Evolutionary conservation across 2,113 vertebrate species (phyloP).

Genomic region (Brachypodius melanocephalos): DNA sequence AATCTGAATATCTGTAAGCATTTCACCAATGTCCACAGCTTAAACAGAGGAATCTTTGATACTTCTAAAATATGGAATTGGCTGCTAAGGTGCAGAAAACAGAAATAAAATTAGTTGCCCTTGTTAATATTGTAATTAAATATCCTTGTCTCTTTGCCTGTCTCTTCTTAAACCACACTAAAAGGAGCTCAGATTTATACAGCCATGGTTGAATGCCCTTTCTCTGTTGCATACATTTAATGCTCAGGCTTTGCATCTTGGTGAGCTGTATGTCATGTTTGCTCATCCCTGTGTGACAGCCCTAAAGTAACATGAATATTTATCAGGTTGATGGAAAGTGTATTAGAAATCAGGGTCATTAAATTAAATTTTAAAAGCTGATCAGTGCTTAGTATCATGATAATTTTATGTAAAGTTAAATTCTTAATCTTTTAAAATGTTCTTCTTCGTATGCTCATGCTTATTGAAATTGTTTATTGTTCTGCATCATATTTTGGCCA

Average conservation of each 20-base stretch:
- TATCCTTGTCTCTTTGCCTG: constrained; percentile 43
- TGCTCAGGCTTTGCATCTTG: background rate
- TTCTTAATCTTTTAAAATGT: background rate
- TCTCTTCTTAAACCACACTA: constrained; percentile 17
- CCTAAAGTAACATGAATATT: constrained; percentile 12
- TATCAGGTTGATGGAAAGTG: background rate
- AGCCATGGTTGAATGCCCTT: constrained; percentile 15
- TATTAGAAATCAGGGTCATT: background rate
- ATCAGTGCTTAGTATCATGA: background rate
- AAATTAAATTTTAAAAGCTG: background rate
- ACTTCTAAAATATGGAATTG: background rate
- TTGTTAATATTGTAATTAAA: constrained; percentile 24
- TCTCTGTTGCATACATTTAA: background rate
- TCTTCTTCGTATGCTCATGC: background rate
- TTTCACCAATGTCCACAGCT: constrained; percentile 27
- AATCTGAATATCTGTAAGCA: constrained; percentile 44
- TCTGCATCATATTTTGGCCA: background rate
- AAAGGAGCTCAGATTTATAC: constrained; percentile 8
- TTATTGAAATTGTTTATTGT: background rate
- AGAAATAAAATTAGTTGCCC: constrained; percentile 15
- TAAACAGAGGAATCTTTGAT: background rate
- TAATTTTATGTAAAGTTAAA: background rate
- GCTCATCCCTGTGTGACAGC: background rate
- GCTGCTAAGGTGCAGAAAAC: constrained; percentile 28
- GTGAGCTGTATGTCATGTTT: background rate